phyloP scores from a whole-genome alignment of 64 coral and sea anemone species.

The Hydrozoanthus tunicans region DNA sequence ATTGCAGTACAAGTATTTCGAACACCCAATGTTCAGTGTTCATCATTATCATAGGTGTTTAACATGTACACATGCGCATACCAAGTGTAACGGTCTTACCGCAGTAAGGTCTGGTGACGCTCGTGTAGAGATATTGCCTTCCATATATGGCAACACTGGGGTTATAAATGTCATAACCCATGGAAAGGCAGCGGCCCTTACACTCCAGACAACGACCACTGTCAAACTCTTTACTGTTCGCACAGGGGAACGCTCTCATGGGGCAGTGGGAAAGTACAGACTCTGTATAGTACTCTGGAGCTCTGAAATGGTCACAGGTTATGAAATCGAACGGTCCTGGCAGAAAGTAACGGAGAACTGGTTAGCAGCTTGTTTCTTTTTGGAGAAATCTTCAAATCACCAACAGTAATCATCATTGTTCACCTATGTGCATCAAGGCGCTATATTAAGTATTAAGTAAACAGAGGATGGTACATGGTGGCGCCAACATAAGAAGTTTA shows the following conservation, averaged over 20 bases:
- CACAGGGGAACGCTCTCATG: constrained; percentile 72
- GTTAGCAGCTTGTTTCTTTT: background rate
- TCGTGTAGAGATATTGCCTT: constrained; percentile 60
- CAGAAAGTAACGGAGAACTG: background rate
- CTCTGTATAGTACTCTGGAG: constrained; percentile 62
- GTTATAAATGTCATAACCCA: constrained; percentile 61
- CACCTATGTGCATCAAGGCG: too few relatives aligned
- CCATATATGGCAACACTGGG: constrained; percentile 26
- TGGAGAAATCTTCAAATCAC: too few relatives aligned
- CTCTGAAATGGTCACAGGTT: constrained; percentile 71
- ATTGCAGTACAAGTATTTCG: too few relatives aligned
- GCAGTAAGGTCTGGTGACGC: constrained; percentile 52
- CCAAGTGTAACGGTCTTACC: constrained; percentile 39
- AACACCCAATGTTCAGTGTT: too few relatives aligned
- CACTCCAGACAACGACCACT: constrained; percentile 67
- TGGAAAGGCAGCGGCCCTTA: constrained; percentile 44
- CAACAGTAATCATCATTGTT: too few relatives aligned
- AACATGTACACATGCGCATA: background rate
- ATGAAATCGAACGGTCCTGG: constrained; percentile 27
- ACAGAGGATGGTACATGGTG: too few relatives aligned
- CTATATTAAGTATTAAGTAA: too few relatives aligned
- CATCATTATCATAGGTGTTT: too few relatives aligned
- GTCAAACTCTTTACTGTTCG: constrained; percentile 58
- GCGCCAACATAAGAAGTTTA: too few relatives aligned
- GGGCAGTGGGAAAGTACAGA: constrained; percentile 56